Evolutionary conservation across 2,888 invertebrate species (phyloP), one percentile per base, ranked within the genome.

Genomic region (Apamea sordens): DNA sequence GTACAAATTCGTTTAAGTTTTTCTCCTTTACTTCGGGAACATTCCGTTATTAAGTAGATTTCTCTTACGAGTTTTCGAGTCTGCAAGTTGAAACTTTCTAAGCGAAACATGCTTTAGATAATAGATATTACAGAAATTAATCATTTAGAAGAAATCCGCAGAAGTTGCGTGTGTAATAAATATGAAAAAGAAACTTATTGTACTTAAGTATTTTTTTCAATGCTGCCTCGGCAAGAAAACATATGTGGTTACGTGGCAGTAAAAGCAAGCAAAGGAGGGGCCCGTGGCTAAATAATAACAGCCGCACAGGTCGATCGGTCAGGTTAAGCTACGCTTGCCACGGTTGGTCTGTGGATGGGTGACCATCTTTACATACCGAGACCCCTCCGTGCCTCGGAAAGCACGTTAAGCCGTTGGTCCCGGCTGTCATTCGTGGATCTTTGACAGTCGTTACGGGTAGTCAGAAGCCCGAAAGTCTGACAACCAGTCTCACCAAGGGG

Each of bases 1-100:
- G 86, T 79, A 85, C 83, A 79, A 79, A 83, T 86, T 79, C 76
- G 73, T 74, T 86, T 85, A 76, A 82, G 82, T 85, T 85, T 85
- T 85, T 79, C 75, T 76, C 71, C 53, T 77, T 86, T 80, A 61
- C 74, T 75, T 74, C 73, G 71, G 28, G 47, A 77, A 80, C 76
- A 77, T 80, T 77, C 18, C 61, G 56, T 69, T 85, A 85, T 80
- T 86, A 79, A 83, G 74, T 83, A 80, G 71, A 85, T 83, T 75
- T 83, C 24, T 83, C 68, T 72, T 74, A 70, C 74, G 65, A 76
- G 71, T 80, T 79, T 82, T 81, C 72, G 71, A 79, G 72, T 75
- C 68, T 65, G 59, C 63, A 50, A 36, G n/a, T 75, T 74, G 28
- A 72, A 68, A 71, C 47, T 76, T 79, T 79, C 67, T 71, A n/a